Base-by-base conservation (phyloP, 2,888 invertebrate genomes). In the Xylocampa areola region DNA sequence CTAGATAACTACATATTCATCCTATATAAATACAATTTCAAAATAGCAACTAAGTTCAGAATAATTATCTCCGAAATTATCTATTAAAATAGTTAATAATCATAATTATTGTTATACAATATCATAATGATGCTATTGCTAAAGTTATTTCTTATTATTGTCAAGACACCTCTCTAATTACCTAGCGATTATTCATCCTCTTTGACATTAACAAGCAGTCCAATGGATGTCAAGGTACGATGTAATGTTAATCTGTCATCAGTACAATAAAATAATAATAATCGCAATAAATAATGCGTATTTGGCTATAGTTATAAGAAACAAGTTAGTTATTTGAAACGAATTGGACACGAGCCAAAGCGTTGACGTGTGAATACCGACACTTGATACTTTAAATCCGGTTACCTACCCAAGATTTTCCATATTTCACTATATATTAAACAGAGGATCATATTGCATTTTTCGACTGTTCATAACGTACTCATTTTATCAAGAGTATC, bases 351-450 rank as follows among this genome's bases (percentile, higher is more conserved):
- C 16, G 19, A 58, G 89, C 92, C 92, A 91, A 81, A 58, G 51
- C 37, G 69, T 64, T 74, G 79, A 83, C 79, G 82, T 84, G 82
- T 77, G 78, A 83, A 82, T 76, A 67, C 76, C 80, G 92, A 88
- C 82, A 92, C 81, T 86, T 83, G 92, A 92, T 90, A 88, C 86
- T 77, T 63, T 68, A 73, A 81, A 79, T 79, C 69, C 70, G 68
- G 73, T 53, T 62, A 53, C 62, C 62, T 67, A 58, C 30, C 44
- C n/a, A 32, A 55, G 21, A 43, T 58, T 62, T 58, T 58, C 48
- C 57, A 53, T 64, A 53, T 63, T 59, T 41, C 27, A 49, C 35
- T 37, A 16, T n/a, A 47, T 54, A 49, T 51, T 50, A 40, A 47
- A 63, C 41, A 2, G 21, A 29, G n/a, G 51, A 11, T 53, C 25